Evolutionary conservation across 2,888 invertebrate genomes (phyloP).

Genomic region (Charanyca ferruginea): DNA sequence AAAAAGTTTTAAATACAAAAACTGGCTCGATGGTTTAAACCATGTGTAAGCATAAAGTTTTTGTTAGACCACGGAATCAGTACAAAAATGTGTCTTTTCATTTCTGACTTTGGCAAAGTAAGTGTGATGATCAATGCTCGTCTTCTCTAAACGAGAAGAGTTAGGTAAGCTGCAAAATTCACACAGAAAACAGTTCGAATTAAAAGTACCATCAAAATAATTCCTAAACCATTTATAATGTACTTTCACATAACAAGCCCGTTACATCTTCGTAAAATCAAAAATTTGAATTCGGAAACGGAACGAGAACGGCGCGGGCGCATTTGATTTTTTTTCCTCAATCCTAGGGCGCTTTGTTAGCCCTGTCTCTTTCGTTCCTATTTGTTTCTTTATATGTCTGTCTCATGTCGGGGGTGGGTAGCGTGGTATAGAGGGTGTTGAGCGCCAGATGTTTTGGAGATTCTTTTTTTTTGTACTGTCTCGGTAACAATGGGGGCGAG

Average conservation of each 20-base stretch:
- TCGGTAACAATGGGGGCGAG: conserved; percentile 64
- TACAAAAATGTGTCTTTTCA: too few relatives aligned
- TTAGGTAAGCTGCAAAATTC: too few relatives aligned
- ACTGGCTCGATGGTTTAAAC: too few relatives aligned
- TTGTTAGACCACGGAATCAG: too few relatives aligned
- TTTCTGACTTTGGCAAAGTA: too few relatives aligned
- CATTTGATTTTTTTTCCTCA: conserved; percentile 66
- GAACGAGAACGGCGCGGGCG: conserved; percentile 70
- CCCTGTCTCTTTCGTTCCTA: conserved; percentile 36
- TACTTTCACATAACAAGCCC: conserved; percentile 9
- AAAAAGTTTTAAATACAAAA: too few relatives aligned
- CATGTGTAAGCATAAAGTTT: too few relatives aligned
- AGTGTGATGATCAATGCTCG: too few relatives aligned
- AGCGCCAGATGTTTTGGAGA: conserved; percentile 70
- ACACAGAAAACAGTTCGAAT: too few relatives aligned
- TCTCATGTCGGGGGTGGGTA: conserved; percentile 65
- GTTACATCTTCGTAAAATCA: conserved; percentile 29
- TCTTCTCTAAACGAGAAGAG: too few relatives aligned
- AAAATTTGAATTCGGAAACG: conserved; percentile 69
- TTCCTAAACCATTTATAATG: background rate
- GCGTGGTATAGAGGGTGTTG: conserved; percentile 62
- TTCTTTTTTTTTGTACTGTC: conserved; percentile 59
- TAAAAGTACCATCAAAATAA: too few relatives aligned
- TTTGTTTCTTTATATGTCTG: conserved; percentile 9
- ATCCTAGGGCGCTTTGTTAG: conserved; percentile 64